Evolutionary conservation across 2,113 vertebrate genomes (phyloP).

Genomic region (Actenoides hombroni): DNA sequence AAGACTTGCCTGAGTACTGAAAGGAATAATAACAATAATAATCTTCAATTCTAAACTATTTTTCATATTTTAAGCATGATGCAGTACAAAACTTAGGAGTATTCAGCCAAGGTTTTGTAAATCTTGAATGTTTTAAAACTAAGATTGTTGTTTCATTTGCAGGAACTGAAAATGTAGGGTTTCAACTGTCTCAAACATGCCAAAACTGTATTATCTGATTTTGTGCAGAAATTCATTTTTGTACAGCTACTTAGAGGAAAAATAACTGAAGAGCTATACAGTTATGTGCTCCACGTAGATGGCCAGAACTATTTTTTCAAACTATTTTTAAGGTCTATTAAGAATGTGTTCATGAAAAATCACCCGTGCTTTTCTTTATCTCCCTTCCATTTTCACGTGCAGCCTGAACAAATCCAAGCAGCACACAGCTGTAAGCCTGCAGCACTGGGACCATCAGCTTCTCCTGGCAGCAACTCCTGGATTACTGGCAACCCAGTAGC

Average conservation of each 20-base stretch:
- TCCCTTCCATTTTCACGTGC: background rate
- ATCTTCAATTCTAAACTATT: background rate
- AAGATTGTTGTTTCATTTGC: background rate
- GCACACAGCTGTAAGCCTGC: fast-evolving
- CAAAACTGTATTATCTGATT: background rate
- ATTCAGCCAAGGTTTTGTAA: background rate
- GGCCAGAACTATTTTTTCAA: background rate
- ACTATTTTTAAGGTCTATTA: background rate
- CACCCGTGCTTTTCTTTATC: fast-evolving
- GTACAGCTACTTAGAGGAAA: background rate
- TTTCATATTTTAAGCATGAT: background rate
- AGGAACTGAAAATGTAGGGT: background rate
- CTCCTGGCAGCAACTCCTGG: background rate
- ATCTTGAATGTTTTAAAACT: background rate
- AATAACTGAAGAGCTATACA: background rate
- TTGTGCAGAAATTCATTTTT: background rate
- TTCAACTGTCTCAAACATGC: background rate
- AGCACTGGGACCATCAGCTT: background rate
- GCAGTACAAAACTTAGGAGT: background rate
- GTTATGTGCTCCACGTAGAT: background rate
- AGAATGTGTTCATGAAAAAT: background rate
- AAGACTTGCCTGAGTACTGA: background rate
- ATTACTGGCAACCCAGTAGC: background rate
- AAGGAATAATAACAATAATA: background rate
- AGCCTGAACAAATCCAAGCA: background rate